Percentiles rank a stretch among this genome's conserved stretches.
These are phyloP conservation scores for Leuciscus waleckii DNA, from an alignment of 2,797 vertebrate genomes.

Conservation along the genomic window DNA sequence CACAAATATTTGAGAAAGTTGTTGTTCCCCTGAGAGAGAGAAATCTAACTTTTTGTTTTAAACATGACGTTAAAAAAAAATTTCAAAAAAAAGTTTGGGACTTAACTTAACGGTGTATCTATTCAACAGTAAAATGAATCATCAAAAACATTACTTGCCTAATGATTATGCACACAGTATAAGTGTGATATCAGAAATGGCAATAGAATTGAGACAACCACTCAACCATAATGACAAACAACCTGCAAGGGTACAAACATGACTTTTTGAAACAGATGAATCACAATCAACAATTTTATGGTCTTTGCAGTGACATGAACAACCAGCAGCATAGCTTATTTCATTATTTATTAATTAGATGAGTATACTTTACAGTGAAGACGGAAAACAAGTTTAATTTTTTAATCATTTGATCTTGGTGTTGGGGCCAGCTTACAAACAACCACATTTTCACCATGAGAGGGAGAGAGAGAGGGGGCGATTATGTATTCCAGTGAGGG, in stretches of 20 bases:
- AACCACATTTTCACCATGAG: constrained; percentile 9
- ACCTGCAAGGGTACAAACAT: not conserved
- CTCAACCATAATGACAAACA: not conserved
- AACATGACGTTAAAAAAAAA: too few species aligned
- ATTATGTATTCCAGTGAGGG: constrained; percentile 1
- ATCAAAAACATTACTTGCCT: not conserved
- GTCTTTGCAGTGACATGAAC: not conserved
- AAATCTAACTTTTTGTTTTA: too few species aligned
- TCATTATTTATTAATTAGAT: constrained; percentile 15
- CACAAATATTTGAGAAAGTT: not conserved
- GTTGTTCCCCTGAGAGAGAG: not conserved
- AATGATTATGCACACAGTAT: not conserved
- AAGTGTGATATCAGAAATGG: not conserved
- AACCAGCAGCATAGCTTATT: not conserved
- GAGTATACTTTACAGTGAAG: not conserved
- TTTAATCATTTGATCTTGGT: not conserved
- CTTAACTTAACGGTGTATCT: not conserved
- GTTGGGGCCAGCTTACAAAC: not conserved
- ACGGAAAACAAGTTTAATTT: not conserved
- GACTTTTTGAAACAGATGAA: not conserved
- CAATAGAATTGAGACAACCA: not conserved
- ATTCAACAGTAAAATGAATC: not conserved
- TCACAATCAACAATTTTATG: not conserved
- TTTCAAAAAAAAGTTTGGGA: too few species aligned
- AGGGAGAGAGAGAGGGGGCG: not conserved